Evolutionary conservation across 2,113 vertebrate species (phyloP).

Genomic region (Zingel zingel): DNA sequence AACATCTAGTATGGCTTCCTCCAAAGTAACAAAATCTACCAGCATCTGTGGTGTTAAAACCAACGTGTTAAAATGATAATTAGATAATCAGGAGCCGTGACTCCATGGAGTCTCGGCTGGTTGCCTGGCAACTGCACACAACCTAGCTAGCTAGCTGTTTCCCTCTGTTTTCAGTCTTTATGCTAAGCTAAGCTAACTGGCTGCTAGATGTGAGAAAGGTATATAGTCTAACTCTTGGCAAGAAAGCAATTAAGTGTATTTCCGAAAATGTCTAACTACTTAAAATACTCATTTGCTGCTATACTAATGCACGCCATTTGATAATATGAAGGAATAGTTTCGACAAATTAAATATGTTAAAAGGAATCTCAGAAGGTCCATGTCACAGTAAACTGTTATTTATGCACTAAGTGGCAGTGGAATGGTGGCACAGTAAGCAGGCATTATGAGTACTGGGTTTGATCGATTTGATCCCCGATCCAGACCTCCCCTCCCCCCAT

Average conservation of each 20-base stretch:
- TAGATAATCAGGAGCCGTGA: background rate
- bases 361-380: background rate
- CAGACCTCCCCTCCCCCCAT: no score
- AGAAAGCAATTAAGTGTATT: background rate
- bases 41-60: no score
- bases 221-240: background rate
- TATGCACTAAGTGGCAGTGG: background rate
- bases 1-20: no score
- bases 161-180: background rate
- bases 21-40: no score
- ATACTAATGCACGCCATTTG: background rate
- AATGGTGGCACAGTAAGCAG: no score
- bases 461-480: no score
- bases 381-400: background rate
- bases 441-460: no score
- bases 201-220: background rate
- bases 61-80: background rate
- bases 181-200: background rate
- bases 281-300: background rate
- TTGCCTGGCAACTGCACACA: no score
- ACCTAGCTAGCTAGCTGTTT: no score
- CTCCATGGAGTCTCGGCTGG: no score
- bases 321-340: background rate
- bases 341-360: background rate
- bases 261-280: background rate